Evolutionary conservation across 2,888 invertebrate genomes (phyloP), one percentile per base, ranked within the genome.

Genomic region (Leptodirus hochenwartii): DNA sequence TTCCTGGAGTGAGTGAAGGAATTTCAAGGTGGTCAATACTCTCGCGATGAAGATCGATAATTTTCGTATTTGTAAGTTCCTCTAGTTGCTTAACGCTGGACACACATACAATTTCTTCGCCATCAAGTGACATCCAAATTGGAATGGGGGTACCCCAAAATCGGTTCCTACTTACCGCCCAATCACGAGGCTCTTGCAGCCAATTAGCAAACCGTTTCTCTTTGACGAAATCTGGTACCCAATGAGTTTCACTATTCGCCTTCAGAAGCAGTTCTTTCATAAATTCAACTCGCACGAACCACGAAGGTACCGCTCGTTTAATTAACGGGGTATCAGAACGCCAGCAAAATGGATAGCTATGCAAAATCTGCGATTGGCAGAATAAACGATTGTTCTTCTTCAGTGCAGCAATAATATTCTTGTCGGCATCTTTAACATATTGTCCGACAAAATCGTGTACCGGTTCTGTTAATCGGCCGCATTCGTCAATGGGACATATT

Each of bases 141-240:
- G 98, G 98, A 40, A 99, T 95, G 1, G 98, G 98, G 20, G 95
- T 99, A 25, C 98, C 98, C 96, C 96, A 99, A 53, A 93, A 99
- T 17, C 98, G 72, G 54, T 98, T 98, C 25, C 98, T 66, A 47
- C 93, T 95, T 15, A 98, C 73, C 11, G 93, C 91, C 95, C 96
- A 96, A 58, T 99, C 98, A 31, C 95, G 69, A 1, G 98, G 96
- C 29, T 96, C 95, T 31, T 75, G 69, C 32, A 99, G 58, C 98
- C 98, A 99, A 56, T 99, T 99, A 3, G 85, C 95, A 57, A 99
- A 99, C 31, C 98, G 65, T 52, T 95, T 96, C 35, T 99, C 96
- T 51, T 91, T 91, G 0, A 98, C 87, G 60, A 90, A 90, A 40
- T 91, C 87, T 1, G 98, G 98, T 2, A 99, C 95, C 98, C 98